These are phyloP conservation scores for Ammodytes dubius DNA, from an alignment of 2,113 vertebrate genomes.

Conservation along the genomic window DNA sequence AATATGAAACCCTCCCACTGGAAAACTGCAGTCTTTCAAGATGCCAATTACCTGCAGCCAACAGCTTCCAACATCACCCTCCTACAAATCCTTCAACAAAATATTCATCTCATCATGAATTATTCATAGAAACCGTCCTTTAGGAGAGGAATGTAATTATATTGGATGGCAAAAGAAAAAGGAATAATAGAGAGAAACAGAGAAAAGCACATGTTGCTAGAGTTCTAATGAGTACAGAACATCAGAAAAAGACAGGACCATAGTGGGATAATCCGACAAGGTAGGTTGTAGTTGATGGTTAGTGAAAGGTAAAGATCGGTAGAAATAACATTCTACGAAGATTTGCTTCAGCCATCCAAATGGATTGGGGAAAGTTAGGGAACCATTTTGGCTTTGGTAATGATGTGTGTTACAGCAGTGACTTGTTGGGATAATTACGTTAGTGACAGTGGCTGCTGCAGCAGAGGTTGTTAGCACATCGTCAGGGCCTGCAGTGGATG, in stretches of 20 bases:
- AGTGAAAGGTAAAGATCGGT: slow-evolving; percentile 56
- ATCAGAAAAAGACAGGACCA: slow-evolving; percentile 38
- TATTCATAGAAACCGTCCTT: slow-evolving; percentile 45
- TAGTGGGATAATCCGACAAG: slow-evolving; percentile 31
- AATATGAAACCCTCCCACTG: not conserved
- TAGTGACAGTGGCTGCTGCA: slow-evolving; percentile 84
- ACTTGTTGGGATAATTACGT: slow-evolving; percentile 89
- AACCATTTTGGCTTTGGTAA: slow-evolving; percentile 41
- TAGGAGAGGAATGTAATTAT: slow-evolving; percentile 7
- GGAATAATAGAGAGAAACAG: slow-evolving; percentile 23
- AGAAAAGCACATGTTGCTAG: slow-evolving; percentile 25
- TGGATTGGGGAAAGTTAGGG: slow-evolving; percentile 26
- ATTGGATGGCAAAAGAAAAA: slow-evolving; percentile 20
- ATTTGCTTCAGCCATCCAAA: slow-evolving; percentile 55
- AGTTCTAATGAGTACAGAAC: slow-evolving; percentile 40
- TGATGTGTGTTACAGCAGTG: slow-evolving; percentile 68
- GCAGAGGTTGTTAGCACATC: slow-evolving; percentile 84
- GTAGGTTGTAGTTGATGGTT: slow-evolving; percentile 43
- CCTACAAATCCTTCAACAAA: slow-evolving; percentile 5
- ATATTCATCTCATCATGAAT: slow-evolving; percentile 22
- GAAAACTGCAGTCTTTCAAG: slow-evolving; percentile 10
- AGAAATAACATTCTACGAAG: slow-evolving; percentile 23
- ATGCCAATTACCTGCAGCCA: not conserved
- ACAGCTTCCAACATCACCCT: slow-evolving; percentile 5
- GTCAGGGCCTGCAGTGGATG: slow-evolving; percentile 86